Evolutionary conservation across 2,797 vertebrate species (phyloP).

Genomic region (Micromesistius poutassou): DNA sequence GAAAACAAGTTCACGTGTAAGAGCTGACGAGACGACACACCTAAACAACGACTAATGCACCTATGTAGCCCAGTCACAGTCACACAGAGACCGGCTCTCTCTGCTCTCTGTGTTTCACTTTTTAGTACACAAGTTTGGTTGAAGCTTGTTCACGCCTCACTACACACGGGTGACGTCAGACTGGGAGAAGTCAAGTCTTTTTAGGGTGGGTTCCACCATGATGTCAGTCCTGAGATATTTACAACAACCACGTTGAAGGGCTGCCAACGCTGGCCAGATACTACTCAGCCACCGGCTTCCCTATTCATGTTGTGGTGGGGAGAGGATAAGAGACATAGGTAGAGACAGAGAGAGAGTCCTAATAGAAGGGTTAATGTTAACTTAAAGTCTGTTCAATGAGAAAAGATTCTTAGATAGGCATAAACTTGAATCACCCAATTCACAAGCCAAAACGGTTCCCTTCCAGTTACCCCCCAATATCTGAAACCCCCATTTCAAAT

Average conservation of each 20-base stretch:
- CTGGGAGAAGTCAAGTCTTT: conserved; percentile 58
- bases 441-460: not conserved
- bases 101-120: not conserved
- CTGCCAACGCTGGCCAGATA: conserved; percentile 47
- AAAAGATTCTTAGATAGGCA: not conserved
- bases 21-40: not conserved
- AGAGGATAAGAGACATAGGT: not conserved
- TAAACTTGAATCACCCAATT: not conserved
- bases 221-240: conserved; percentile 71
- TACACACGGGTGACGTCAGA: conserved; percentile 62
- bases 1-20: not conserved
- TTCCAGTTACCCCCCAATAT: not conserved
- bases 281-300: conserved; percentile 42
- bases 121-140: not conserved
- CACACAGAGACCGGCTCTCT: not conserved
- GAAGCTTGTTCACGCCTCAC: not conserved
- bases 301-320: conserved; percentile 19
- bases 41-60: not conserved
- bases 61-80: not conserved
- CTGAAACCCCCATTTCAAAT: not conserved
- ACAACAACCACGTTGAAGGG: conserved; percentile 59
- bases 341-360: not conserved
- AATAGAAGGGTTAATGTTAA: not conserved
- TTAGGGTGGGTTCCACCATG: conserved; percentile 74
- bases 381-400: not conserved